Base-by-base conservation (phyloP, 2,113 vertebrate genomes). In the Trematocara nigrifrons region DNA sequence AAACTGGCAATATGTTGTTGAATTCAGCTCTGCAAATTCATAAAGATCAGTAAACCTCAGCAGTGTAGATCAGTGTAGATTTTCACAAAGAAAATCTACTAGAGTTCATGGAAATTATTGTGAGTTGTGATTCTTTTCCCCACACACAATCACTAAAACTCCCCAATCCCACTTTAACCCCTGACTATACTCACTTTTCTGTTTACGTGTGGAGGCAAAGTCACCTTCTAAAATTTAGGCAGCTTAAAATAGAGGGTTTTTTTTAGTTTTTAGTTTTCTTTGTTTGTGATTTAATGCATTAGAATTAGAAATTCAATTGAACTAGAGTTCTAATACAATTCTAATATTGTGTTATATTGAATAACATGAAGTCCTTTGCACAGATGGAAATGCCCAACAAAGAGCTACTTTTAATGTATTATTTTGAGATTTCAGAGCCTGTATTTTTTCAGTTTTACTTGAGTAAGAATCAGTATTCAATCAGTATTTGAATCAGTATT, bases 191-290 rank as follows among this genome's bases (percentile, higher is more conserved):
- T 35, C 31, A n/a, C 57, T 18, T 33, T 33, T 33, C 29, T 61
- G 8, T 61, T 33, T 33, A 33, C 8, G 1, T 61, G 57, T 4
- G 57, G 29, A 4, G 29, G 56, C 2, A 59, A 59, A 59, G 56
- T 33, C 56, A 59, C 56, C 29, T 33, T 18, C 8, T 59, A 59
- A 18, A 59, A 59, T 59, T 1, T 59, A 33, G 5, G 56, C 56
- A 33, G 8, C 29, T 33, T 59, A 59, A 59, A 59, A 33, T 59
- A 59, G 56, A 59, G 56, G 5, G 1, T 0, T 0, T 59, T 26
- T 29, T 57, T 29, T 0, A 56, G 15, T 10, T 59, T 59, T 59
- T 2, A 18, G 7, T 33, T 59, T 59, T 59, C 56, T 59, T 33
- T 59, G 56, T 33, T 59, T 59, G 56, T 31, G 56, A 33, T 59